Percentiles rank a stretch among this genome's conserved stretches.
phyloP scores from a whole-genome alignment of 2,888 invertebrate species.

The Adineta ricciae region DNA sequence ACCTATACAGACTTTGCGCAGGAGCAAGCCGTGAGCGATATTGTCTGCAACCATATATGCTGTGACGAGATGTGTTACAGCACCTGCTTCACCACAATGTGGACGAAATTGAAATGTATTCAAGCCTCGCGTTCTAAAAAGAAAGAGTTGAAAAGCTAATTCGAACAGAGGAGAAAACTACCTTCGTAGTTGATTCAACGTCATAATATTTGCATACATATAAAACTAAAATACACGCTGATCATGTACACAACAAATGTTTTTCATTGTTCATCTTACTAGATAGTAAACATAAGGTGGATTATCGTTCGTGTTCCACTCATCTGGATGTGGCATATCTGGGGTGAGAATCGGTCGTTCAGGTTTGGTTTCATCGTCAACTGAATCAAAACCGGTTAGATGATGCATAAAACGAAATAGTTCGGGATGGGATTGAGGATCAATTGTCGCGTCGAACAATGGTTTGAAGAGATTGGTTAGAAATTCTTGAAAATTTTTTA shows the following conservation, averaged over 20 bases:
- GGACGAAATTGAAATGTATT: conserved; percentile 88
- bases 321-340: conserved; percentile 61
- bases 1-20: conserved; percentile 65
- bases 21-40: conserved; percentile 86
- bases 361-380: conserved; percentile 97
- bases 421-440: conserved; percentile 80
- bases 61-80: conserved; percentile 89
- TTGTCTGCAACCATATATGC: conserved; percentile 94
- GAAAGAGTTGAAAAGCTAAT: neutral
- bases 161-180: neutral
- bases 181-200: conserved; percentile 79
- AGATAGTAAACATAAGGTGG: conserved; percentile 96
- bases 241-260: too few species aligned
- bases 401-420: conserved; percentile 71
- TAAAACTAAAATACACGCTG: conserved; percentile 60
- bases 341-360: conserved; percentile 79
- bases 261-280: neutral
- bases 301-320: conserved; percentile 82
- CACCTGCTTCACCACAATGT: conserved; percentile 96
- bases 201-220: conserved; percentile 89
- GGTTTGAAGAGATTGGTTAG: conserved; percentile 87
- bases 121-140: conserved; percentile 65
- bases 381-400: conserved; percentile 92
- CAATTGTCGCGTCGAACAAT: conserved; percentile 85
- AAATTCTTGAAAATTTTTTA: conserved; percentile 87